phyloP scores from a whole-genome alignment of 1,140 invertebrate species.

The Caenorhabditis remanei region DNA sequence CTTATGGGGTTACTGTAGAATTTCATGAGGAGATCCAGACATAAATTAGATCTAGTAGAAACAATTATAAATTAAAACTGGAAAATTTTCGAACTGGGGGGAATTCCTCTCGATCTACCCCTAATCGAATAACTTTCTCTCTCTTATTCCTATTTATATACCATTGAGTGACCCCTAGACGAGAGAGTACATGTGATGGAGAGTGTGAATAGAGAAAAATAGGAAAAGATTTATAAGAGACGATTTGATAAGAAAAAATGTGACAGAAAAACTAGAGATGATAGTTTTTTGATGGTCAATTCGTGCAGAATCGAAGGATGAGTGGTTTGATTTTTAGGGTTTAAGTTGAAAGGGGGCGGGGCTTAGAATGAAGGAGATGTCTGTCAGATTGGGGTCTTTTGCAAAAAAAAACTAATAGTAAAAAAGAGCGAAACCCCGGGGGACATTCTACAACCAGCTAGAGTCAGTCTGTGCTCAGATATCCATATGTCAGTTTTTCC shows the following conservation, averaged over 20 bases:
- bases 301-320: constrained; percentile 15
- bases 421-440: no score
- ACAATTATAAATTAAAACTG: no score
- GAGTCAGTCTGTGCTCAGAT: no score
- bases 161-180: constrained; percentile 11
- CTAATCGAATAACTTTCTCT: background rate
- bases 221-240: constrained; percentile 11
- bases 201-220: background rate
- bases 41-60: no score
- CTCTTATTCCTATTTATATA: constrained; percentile 18
- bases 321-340: background rate
- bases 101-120: background rate
- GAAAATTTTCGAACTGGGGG: no score
- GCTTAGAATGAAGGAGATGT: background rate
- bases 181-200: background rate
- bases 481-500: no score
- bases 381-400: no score
- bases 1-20: no score
- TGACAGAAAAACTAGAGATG: no score
- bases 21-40: no score
- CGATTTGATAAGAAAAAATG: background rate
- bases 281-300: background rate
- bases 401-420: no score
- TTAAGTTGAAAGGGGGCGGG: background rate
- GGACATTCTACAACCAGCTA: no score